Base-by-base conservation (phyloP, 2,113 vertebrate genomes). In the Acrocephalus arundinaceus region DNA sequence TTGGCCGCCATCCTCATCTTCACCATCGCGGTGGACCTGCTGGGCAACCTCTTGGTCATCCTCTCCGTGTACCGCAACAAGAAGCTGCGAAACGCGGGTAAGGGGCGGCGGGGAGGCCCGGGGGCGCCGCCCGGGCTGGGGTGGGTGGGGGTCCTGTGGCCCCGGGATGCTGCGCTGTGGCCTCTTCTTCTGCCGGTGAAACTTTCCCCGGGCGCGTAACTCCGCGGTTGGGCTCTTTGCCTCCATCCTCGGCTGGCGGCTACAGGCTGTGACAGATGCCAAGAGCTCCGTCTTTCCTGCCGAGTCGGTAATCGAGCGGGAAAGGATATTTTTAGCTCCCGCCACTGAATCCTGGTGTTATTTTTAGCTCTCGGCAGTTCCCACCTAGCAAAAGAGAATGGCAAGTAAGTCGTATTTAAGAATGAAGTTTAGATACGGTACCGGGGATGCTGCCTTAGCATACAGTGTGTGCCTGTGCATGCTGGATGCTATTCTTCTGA, bases 41-140 rank as follows among this genome's bases (percentile, higher is more conserved):
- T 99, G 97, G 99, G 99, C 78, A 99, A 99, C 97, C 97, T 99
- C 28, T 85, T 99, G 98, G 99, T 99, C 88, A 99, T 99, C 96
- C 98, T 99, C 95, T 99, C 99, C 24, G 99, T 99, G 35, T 99
- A 98, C 77, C 98, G 99, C 57, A 99, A 99, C 97, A 99, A 99
- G 98, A 99, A 99, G 97, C 98, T 99, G 89, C 93, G 99, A 87
- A 99, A 99, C 87, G 93, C 97, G 58, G 97, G 97, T 97, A 96
- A 93, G 97, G 67, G 73, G 49, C 70, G 58, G 72, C 15, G 75
- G 51, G 20, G 37, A 46, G 28, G 33, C 8, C 23, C 20, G 13
- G 33, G 77, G 57, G 22, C 23, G 30, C 28, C 18, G 33, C 55
- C 48, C 27, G 68, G 48, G 54, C 16, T 5, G 54, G 54, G 46